phyloP scores from a whole-genome alignment of 2,797 vertebrate species.

The Otolemur crassicaudatus region DNA sequence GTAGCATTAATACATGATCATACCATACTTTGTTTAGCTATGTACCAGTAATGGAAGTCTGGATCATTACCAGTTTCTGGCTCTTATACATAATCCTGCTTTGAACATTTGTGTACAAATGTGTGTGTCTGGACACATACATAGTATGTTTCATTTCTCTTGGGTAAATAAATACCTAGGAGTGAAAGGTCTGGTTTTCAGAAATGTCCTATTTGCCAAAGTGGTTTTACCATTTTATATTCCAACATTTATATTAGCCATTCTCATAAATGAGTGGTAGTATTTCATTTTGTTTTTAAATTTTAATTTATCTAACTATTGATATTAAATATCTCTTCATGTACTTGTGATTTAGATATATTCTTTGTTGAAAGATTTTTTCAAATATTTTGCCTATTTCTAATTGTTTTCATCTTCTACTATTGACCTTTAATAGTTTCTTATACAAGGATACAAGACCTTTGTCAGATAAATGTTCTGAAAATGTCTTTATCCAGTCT shows the following conservation, averaged over 20 bases:
- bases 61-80: background rate
- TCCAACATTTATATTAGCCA: background rate
- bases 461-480: background rate
- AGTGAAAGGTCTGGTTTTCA: background rate
- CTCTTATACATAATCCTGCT: background rate
- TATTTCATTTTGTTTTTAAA: background rate
- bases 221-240: background rate
- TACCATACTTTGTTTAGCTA: background rate
- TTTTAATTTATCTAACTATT: background rate
- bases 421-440: background rate
- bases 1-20: background rate
- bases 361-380: slow-evolving; percentile 13
- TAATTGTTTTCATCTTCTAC: too few relatives aligned
- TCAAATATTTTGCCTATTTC: background rate
- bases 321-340: background rate
- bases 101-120: background rate
- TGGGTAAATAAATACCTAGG: slow-evolving; percentile 15
- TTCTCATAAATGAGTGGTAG: background rate
- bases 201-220: background rate
- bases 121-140: background rate
- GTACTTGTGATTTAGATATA: background rate
- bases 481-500: background rate
- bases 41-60: background rate
- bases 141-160: slow-evolving; percentile 4
- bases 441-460: background rate